Conservation (phyloP, 2,113 vertebrate species). For the Poicephalus gulielmi region DNA sequence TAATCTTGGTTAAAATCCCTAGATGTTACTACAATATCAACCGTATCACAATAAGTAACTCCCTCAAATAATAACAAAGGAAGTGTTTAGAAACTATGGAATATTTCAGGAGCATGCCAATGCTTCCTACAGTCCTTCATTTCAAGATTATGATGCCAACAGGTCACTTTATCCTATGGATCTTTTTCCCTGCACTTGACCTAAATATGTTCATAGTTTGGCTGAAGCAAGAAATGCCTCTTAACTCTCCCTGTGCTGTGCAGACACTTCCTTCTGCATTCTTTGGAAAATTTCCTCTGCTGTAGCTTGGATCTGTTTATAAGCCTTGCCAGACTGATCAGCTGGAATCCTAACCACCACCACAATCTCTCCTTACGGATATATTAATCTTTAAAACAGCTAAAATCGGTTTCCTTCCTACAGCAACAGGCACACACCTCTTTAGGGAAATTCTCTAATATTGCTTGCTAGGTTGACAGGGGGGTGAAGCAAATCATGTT, state of each 20-base stretch:
- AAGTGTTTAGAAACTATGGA: neutral
- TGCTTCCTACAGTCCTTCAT: neutral
- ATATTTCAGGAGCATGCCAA: neutral
- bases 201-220: neutral
- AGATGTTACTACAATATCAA: neutral
- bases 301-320: neutral
- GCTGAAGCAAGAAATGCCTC: neutral
- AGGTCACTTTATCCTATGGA: conserved; percentile 6
- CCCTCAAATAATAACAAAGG: neutral
- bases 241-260: neutral
- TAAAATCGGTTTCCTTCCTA: neutral
- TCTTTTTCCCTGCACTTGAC: neutral
- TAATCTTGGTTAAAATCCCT: neutral
- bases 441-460: neutral
- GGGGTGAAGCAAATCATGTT: neutral
- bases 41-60: neutral
- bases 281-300: neutral
- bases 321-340: neutral
- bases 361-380: neutral
- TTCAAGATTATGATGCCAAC: neutral
- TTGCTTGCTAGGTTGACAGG: neutral
- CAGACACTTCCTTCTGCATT: neutral
- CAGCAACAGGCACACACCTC: neutral
- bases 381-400: neutral
- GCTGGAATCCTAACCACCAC: neutral